A percentile compares a stretch with the other conserved stretches of the same genome.
phyloP scores from a whole-genome alignment of 2,797 vertebrate genomes.

The Artibeus jamaicensis region DNA sequence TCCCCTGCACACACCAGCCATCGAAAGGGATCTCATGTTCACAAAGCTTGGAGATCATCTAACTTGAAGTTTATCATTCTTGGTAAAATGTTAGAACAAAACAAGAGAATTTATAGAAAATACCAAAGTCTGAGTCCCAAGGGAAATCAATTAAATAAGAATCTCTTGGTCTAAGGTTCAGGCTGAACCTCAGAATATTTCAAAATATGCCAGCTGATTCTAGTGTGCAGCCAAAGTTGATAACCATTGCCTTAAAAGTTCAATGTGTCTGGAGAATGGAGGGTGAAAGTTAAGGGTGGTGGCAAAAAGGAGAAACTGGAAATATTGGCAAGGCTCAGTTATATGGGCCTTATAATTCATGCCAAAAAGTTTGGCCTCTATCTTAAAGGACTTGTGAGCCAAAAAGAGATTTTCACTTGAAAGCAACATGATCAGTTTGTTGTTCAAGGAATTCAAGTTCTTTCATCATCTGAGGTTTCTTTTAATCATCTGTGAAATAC shows the following conservation, averaged over 20 bases:
- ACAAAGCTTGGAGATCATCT: background rate
- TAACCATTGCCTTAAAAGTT: background rate
- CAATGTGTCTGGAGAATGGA: background rate
- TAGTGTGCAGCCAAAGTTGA: background rate
- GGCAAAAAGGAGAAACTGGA: background rate
- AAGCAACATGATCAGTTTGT: background rate
- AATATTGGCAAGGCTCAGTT: background rate
- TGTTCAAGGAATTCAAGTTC: background rate
- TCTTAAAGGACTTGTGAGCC: background rate
- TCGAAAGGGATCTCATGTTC: background rate
- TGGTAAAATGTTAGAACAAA: background rate
- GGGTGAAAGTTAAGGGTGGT: background rate
- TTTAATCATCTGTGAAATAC: background rate
- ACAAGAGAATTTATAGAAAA: background rate
- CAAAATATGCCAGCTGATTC: background rate
- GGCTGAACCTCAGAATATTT: background rate
- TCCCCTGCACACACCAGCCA: background rate
- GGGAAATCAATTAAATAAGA: background rate
- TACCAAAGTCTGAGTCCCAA: background rate
- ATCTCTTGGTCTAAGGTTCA: background rate
- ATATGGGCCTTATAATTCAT: background rate
- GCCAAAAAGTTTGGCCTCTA: background rate
- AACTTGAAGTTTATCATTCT: background rate
- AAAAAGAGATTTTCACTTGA: background rate
- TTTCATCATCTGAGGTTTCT: constrained; percentile 35